Percentiles rank a stretch among this genome's conserved stretches.
Evolutionary conservation across 2,797 vertebrate genomes (phyloP).

Genomic region (Thripadectes ignobilis): DNA sequence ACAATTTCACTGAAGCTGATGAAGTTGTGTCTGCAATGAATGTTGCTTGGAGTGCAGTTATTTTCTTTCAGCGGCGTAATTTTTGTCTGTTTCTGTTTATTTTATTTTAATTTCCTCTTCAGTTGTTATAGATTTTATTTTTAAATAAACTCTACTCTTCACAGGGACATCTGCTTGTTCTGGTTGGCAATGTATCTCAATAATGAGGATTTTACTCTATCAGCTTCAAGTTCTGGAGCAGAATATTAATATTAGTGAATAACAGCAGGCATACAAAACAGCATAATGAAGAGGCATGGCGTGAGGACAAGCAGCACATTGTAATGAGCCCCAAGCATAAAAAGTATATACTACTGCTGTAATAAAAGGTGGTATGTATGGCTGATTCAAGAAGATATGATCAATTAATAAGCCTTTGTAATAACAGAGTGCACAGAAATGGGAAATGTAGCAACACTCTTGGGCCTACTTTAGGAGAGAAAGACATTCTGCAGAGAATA

Average conservation of each 20-base stretch:
- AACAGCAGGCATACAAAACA: neutral
- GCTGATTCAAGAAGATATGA: neutral
- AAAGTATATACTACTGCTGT: neutral
- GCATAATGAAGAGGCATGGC: neutral
- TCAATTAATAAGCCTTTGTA: conserved; percentile 14
- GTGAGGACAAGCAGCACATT: neutral
- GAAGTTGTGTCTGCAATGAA: neutral
- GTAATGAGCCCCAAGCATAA: neutral
- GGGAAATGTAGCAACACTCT: neutral
- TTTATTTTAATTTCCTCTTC: neutral
- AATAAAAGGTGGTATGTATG: neutral
- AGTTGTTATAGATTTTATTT: neutral
- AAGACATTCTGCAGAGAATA: neutral
- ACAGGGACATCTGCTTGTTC: neutral
- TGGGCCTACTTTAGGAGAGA: neutral
- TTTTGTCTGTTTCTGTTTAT: neutral
- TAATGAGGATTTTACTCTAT: neutral
- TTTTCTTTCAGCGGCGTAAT: neutral
- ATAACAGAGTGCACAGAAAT: neutral
- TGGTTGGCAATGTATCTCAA: neutral
- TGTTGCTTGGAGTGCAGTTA: neutral
- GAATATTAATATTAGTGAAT: neutral
- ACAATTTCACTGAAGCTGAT: neutral
- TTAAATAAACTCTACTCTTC: neutral
- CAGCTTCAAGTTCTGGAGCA: neutral